phyloP scores from a whole-genome alignment of 2,113 vertebrate species.

The Aramus guarauna region DNA sequence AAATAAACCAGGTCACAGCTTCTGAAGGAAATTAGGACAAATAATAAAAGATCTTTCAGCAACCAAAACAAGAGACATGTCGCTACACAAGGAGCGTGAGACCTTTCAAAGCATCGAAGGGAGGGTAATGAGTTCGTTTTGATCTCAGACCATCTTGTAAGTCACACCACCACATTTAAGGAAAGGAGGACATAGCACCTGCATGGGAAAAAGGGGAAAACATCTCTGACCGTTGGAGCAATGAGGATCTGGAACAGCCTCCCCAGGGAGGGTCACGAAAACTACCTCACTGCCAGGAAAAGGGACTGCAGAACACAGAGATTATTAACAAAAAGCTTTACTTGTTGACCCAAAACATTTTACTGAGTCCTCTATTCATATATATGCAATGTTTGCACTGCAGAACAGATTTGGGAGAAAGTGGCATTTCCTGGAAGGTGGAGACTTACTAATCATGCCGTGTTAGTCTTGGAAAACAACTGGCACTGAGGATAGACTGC shows the following conservation, averaged over 20 bases:
- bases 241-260: neutral
- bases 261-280: neutral
- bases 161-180: neutral
- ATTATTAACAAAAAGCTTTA: neutral
- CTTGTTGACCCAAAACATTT: neutral
- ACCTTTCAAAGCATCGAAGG: neutral
- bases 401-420: neutral
- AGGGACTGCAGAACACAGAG: neutral
- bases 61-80: neutral
- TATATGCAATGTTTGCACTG: neutral
- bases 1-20: neutral
- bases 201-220: neutral
- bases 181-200: neutral
- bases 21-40: neutral
- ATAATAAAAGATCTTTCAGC: neutral
- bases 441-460: fast-evolving
- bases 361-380: fast-evolving
- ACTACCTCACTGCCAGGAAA: neutral
- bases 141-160: neutral
- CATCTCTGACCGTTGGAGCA: fast-evolving
- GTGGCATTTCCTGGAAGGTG: neutral
- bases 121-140: neutral
- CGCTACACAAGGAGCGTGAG: neutral
- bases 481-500: neutral
- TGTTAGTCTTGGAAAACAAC: fast-evolving